Evolutionary conservation across 1,140 invertebrate species (phyloP).

Genomic region (Gonatopus flavifemur): DNA sequence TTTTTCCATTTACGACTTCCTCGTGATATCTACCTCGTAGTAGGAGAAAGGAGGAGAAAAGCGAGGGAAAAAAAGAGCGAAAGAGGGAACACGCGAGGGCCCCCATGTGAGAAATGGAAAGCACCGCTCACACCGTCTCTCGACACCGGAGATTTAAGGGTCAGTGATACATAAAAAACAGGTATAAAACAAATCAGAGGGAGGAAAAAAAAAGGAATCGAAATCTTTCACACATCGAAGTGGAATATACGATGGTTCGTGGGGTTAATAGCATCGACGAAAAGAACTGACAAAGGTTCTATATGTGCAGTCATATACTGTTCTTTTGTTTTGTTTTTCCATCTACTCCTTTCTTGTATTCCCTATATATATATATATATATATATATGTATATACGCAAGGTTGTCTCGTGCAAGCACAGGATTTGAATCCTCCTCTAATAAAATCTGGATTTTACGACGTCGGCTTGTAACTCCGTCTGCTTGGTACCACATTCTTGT

Average conservation of each 20-base stretch:
- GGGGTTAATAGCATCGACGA: slow-evolving; percentile 19
- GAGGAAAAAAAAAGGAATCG: slow-evolving; percentile 32
- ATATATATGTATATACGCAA: slow-evolving; percentile 4
- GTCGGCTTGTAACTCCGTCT: slow-evolving; percentile 36
- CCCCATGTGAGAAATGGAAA: slow-evolving; percentile 33
- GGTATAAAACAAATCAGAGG: no score
- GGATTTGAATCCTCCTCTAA: slow-evolving; percentile 59
- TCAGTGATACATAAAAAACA: no score
- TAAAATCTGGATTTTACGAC: slow-evolving; percentile 58
- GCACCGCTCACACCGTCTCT: slow-evolving; percentile 9
- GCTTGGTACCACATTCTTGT: slow-evolving; percentile 39
- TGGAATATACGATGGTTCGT: slow-evolving; percentile 42
- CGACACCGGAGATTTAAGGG: no score
- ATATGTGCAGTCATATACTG: slow-evolving; percentile 11
- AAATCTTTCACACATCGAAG: slow-evolving; percentile 39
- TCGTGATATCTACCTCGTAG: slow-evolving; percentile 2
- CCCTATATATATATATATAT: no score
- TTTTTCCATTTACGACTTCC: slow-evolving; percentile 19
- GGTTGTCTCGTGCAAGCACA: slow-evolving; percentile 32
- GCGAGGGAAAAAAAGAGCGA: neutral
- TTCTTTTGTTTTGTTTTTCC: slow-evolving; percentile 6
- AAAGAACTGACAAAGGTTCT: neutral
- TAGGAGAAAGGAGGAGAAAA: slow-evolving; percentile 1
- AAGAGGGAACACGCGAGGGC: neutral
- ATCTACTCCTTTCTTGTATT: no score